These are phyloP conservation scores for Halichoerus grypus DNA, from an alignment of 2,113 vertebrate genomes.

Conservation along the genomic window DNA sequence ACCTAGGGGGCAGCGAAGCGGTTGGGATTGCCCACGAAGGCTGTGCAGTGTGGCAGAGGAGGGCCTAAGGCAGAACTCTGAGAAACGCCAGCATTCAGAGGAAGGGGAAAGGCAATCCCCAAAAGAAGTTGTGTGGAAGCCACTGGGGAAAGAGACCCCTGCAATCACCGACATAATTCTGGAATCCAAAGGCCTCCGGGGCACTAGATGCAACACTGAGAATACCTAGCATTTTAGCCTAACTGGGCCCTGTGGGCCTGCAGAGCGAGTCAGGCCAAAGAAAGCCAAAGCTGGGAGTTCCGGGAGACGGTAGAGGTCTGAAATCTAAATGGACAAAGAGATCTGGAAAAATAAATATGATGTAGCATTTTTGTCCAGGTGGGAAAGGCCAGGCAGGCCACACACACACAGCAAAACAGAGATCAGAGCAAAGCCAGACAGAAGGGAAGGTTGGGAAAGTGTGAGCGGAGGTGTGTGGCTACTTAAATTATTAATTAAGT, in stretches of 20 bases:
- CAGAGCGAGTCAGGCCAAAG: neutral
- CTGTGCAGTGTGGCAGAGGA: neutral
- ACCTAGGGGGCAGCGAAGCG: neutral
- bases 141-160: neutral
- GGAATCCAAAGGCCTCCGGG: neutral
- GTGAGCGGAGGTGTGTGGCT: neutral
- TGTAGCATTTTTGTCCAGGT: neutral
- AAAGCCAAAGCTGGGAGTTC: neutral
- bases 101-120: neutral
- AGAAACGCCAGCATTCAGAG: neutral
- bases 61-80: no score
- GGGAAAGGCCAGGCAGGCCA: neutral
- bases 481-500: neutral
- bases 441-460: neutral
- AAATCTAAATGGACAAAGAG: conserved; percentile 54
- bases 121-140: neutral
- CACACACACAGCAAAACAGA: neutral
- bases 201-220: neutral
- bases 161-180: neutral
- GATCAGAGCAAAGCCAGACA: neutral
- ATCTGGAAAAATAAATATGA: conserved; percentile 49
- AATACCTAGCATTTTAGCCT: neutral
- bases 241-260: neutral
- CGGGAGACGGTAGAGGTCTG: neutral
- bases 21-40: neutral